These are phyloP conservation scores for Heliocidaris erythrogramma DNA, from an alignment of 35 echinoderm and acorn worm species.

Conservation along the genomic window DNA sequence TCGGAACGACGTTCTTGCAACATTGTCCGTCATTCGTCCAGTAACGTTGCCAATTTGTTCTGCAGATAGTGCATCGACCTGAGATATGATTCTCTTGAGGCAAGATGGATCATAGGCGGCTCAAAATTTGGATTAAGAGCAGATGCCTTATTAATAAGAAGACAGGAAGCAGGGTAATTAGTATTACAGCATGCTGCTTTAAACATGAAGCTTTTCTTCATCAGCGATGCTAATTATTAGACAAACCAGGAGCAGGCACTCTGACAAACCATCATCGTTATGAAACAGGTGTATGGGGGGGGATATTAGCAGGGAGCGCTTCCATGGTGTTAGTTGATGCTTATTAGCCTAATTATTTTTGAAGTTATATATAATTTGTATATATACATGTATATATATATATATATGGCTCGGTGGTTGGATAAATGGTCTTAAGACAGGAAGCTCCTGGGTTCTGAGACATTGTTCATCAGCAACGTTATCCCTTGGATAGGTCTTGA, in stretches of 20 bases:
- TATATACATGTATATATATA: too few species aligned
- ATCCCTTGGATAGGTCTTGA: background rate
- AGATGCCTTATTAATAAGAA: background rate
- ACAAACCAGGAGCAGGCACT: background rate
- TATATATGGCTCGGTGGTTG: too few species aligned
- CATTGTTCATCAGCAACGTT: background rate
- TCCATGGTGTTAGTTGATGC: too few species aligned
- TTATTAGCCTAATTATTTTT: too few species aligned
- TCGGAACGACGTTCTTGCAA: background rate
- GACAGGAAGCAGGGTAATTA: background rate
- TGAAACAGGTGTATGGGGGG: background rate
- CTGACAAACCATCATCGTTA: background rate
- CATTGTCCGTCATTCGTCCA: background rate
- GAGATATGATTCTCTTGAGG: background rate
- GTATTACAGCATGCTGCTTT: constrained; percentile 16
- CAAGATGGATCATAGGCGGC: background rate
- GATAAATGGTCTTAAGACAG: too few species aligned
- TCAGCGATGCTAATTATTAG: background rate
- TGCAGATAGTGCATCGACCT: background rate
- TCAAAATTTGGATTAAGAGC: background rate
- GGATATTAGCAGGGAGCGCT: too few species aligned
- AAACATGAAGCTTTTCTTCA: background rate
- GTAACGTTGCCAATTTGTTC: background rate
- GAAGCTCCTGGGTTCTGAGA: too few species aligned
- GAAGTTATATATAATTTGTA: too few species aligned